Conservation (phyloP, 1,140 invertebrate species). For the Leptinotarsa undecemlineata region DNA sequence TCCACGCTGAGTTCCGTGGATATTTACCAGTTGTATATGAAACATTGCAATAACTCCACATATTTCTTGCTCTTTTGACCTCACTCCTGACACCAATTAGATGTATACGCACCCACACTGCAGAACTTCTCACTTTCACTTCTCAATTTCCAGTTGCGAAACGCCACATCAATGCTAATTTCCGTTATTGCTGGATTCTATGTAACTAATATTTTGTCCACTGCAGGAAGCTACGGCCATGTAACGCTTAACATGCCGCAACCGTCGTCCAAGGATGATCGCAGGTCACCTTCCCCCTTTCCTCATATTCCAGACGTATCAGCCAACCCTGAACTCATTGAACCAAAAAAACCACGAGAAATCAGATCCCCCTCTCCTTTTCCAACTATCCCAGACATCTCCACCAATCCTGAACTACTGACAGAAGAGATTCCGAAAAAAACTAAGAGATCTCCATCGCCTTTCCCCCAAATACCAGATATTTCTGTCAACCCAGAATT, state of each 20-base stretch:
- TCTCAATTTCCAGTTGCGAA: too few relatives aligned
- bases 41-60: too few relatives aligned
- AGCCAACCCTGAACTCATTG: slow-evolving; percentile 35
- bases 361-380: slow-evolving; percentile 44
- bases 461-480: slow-evolving; percentile 48
- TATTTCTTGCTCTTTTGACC: too few relatives aligned
- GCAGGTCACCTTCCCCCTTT: slow-evolving; percentile 43
- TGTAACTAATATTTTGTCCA: slow-evolving; percentile 19
- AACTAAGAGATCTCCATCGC: slow-evolving; percentile 37
- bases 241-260: slow-evolving; percentile 38
- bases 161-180: neutral
- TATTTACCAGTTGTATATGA: too few relatives aligned
- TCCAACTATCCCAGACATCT: slow-evolving; percentile 49
- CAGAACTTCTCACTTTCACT: too few relatives aligned
- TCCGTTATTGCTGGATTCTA: neutral
- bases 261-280: slow-evolving; percentile 23
- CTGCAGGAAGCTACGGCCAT: slow-evolving; percentile 44
- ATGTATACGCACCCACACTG: too few relatives aligned
- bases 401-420: slow-evolving; percentile 36
- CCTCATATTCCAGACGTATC: slow-evolving; percentile 49
- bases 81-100: too few relatives aligned
- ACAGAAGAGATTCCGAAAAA: slow-evolving; percentile 27
- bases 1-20: too few relatives aligned
- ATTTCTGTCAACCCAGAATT: slow-evolving; percentile 37
- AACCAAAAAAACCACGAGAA: slow-evolving; percentile 28